Conservation (phyloP, 37 sponge, comb jelly and placozoan genomes). For the Agelas oroides region DNA sequence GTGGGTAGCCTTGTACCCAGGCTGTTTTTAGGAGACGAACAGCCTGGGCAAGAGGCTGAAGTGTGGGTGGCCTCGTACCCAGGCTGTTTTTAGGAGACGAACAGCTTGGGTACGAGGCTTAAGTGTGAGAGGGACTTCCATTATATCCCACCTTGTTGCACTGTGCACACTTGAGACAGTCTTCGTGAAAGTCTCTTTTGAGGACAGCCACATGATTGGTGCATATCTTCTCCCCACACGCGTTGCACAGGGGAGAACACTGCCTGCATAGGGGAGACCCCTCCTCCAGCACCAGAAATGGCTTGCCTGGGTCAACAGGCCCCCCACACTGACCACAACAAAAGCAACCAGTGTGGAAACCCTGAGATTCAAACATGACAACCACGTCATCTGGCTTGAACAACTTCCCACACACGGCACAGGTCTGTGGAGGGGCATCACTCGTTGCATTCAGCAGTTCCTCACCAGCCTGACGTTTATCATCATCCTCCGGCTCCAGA, state of each 20-base stretch:
- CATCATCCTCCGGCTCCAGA: no score
- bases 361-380: slow-evolving; percentile 34
- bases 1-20: no score
- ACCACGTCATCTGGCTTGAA: slow-evolving; percentile 5
- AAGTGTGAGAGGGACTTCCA: background rate
- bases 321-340: slow-evolving; percentile 49
- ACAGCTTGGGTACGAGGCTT: no score
- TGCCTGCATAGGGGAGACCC: slow-evolving; percentile 62
- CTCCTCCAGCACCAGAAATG: slow-evolving; percentile 43
- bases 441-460: no score
- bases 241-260: slow-evolving; percentile 59
- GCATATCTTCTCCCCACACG: slow-evolving; percentile 55
- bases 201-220: slow-evolving; percentile 51
- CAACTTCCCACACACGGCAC: slow-evolving; percentile 5
- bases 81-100: no score
- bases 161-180: slow-evolving; percentile 50
- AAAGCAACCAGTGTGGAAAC: slow-evolving; percentile 53
- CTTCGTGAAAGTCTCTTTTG: slow-evolving; percentile 78
- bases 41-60: no score
- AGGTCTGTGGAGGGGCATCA: background rate
- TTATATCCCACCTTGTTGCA: slow-evolving; percentile 51
- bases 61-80: no score
- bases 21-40: no score
- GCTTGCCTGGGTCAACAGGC: slow-evolving; percentile 9
- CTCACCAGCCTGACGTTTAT: no score